Conservation (phyloP, 2,888 invertebrate genomes). For the Oscheius sp. region DNA sequence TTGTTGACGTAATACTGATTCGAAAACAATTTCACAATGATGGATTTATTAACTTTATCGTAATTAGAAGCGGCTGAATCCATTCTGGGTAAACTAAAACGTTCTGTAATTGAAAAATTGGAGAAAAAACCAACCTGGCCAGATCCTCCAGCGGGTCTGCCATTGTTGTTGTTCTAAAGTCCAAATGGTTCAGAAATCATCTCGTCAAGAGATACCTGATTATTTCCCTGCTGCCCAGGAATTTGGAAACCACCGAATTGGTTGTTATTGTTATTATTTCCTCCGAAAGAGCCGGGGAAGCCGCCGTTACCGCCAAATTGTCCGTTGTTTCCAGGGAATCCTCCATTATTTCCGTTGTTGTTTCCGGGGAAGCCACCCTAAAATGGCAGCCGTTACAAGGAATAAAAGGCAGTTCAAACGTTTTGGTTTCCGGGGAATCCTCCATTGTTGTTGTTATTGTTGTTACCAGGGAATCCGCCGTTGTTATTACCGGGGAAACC, state of each 20-base stretch:
- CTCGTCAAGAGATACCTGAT: background rate
- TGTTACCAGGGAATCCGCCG: constrained; percentile 1
- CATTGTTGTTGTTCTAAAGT: background rate
- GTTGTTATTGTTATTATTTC: background rate
- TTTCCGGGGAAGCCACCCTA: constrained; percentile 3
- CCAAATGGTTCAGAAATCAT: background rate
- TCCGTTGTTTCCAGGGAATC: constrained; percentile 10
- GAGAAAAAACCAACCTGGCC: background rate
- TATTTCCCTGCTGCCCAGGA: too few relatives aligned
- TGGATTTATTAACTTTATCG: background rate
- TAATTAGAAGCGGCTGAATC: constrained; percentile 4
- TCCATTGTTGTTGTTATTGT: too few relatives aligned
- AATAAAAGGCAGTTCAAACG: too few relatives aligned
- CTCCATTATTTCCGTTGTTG: constrained; percentile 5
- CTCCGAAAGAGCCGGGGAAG: background rate
- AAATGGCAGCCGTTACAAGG: too few relatives aligned
- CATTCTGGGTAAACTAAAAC: constrained; percentile 1
- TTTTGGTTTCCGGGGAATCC: constrained; percentile 10
- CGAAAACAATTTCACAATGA: background rate
- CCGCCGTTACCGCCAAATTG: too few relatives aligned
- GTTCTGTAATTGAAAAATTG: background rate
- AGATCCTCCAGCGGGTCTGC: background rate
- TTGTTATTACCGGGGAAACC: background rate
- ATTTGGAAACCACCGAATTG: too few relatives aligned
- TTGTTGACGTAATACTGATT: too few relatives aligned